phyloP scores from a whole-genome alignment of 2,888 invertebrate genomes.

The Belgica antarctica region DNA sequence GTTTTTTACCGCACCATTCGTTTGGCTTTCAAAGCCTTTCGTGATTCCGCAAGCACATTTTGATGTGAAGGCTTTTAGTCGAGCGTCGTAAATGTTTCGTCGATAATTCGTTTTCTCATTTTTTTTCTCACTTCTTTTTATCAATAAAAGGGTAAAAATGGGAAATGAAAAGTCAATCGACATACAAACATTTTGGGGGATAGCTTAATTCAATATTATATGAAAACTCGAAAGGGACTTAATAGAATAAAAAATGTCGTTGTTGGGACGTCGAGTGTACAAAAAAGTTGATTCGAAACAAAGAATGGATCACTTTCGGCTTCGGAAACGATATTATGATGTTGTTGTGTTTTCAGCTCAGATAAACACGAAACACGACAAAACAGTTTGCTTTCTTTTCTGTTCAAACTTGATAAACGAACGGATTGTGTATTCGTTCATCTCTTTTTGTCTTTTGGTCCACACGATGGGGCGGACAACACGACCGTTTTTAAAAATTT shows the following conservation, averaged over 20 bases:
- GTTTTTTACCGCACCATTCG: background rate
- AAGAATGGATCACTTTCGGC: constrained; percentile 27
- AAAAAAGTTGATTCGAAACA: background rate
- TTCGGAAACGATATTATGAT: background rate
- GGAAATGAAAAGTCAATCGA: constrained; percentile 28
- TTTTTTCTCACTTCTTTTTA: constrained; percentile 2
- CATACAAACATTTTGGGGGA: constrained; percentile 19
- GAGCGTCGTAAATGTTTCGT: constrained; percentile 16
- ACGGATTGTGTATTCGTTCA: constrained; percentile 3
- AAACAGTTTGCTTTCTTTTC: constrained; percentile 24
- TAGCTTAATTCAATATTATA: constrained; percentile 26
- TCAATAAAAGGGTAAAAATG: constrained; percentile 2
- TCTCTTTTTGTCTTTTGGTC: background rate
- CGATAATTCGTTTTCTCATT: background rate
- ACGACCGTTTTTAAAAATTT: too few species aligned
- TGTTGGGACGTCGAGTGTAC: background rate
- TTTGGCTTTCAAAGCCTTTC: background rate
- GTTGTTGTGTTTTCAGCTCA: constrained; percentile 27
- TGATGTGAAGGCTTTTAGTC: constrained; percentile 21
- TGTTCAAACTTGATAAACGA: constrained; percentile 13
- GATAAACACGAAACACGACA: constrained; percentile 29
- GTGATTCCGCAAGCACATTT: background rate
- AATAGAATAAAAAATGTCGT: constrained; percentile 1
- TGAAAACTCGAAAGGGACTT: background rate
- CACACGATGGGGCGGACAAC: too few species aligned